phyloP scores from a whole-genome alignment of 2,888 invertebrate genomes.

The Tuberolachnus salignus region DNA sequence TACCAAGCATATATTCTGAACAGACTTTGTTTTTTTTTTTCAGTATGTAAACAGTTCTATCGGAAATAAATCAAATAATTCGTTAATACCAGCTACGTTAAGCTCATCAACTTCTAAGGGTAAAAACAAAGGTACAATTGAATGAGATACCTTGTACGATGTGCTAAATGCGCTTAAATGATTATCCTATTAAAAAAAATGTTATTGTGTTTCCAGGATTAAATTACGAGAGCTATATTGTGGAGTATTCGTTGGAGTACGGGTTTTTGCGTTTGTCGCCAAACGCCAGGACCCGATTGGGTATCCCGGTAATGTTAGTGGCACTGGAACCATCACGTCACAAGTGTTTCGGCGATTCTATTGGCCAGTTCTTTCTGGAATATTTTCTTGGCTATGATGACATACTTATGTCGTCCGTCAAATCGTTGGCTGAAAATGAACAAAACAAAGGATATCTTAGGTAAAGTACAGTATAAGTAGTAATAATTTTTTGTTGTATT shows the following conservation, averaged over 20 bases:
- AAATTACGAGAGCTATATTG: constrained; percentile 91
- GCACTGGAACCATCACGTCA: constrained; percentile 86
- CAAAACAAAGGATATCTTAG: constrained; percentile 93
- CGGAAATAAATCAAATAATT: background rate
- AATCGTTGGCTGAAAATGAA: constrained; percentile 92
- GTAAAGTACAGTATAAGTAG: constrained; percentile 63
- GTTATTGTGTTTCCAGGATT: background rate
- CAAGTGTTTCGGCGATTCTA: constrained; percentile 90
- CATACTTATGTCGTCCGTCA: constrained; percentile 93
- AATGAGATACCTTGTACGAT: background rate
- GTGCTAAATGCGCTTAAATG: background rate
- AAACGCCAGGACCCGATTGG: constrained; percentile 81
- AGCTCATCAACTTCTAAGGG: background rate
- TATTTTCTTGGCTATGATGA: constrained; percentile 97
- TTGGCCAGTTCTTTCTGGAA: constrained; percentile 87
- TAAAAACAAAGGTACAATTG: constrained; percentile 17
- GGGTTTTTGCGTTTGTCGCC: constrained; percentile 92
- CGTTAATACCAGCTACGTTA: background rate
- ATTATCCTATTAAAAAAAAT: background rate
- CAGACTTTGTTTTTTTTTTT: constrained; percentile 16
- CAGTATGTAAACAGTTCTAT: constrained; percentile 43
- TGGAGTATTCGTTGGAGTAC: constrained; percentile 97
- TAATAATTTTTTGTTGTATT: background rate
- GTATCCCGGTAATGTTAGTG: constrained; percentile 89
- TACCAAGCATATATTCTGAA: background rate